Percentiles rank a stretch among this genome's conserved stretches.
Conservation (phyloP, 2,888 invertebrate genomes). For the Noctua janthina region DNA sequence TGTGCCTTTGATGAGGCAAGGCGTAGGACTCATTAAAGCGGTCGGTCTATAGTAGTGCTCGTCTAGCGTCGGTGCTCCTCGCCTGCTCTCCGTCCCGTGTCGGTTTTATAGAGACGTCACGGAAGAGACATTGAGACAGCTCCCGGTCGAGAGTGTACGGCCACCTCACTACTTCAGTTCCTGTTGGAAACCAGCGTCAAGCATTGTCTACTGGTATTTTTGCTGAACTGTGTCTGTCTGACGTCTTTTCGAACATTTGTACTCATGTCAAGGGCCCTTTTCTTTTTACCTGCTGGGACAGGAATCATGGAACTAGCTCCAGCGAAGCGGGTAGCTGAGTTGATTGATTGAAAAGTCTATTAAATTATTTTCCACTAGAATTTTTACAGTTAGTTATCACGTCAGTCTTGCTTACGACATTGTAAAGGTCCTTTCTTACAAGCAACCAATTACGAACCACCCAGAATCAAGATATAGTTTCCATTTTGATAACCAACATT, state of each 20-base stretch:
- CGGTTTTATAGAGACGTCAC: no score
- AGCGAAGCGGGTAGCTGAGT: not conserved
- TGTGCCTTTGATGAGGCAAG: no score
- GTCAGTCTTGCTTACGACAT: not conserved
- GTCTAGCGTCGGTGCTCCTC: not conserved
- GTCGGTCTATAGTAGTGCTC: not conserved
- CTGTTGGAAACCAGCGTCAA: not conserved
- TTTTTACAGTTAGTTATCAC: not conserved
- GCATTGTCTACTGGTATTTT: not conserved
- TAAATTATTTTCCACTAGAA: not conserved
- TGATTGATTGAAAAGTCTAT: not conserved
- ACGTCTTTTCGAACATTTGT: not conserved
- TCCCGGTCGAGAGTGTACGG: not conserved
- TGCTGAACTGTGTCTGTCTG: not conserved
- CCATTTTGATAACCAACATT: not conserved
- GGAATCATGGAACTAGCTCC: not conserved
- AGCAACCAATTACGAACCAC: not conserved
- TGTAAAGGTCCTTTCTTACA: not conserved
- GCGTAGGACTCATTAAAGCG: no score
- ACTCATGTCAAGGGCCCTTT: not conserved
- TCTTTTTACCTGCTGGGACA: not conserved
- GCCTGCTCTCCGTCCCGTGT: not conserved
- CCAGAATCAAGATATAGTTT: not conserved
- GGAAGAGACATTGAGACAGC: not conserved
- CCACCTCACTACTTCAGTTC: not conserved